Conservation (phyloP, 2,888 invertebrate genomes). For the Epistrophe eligans region DNA sequence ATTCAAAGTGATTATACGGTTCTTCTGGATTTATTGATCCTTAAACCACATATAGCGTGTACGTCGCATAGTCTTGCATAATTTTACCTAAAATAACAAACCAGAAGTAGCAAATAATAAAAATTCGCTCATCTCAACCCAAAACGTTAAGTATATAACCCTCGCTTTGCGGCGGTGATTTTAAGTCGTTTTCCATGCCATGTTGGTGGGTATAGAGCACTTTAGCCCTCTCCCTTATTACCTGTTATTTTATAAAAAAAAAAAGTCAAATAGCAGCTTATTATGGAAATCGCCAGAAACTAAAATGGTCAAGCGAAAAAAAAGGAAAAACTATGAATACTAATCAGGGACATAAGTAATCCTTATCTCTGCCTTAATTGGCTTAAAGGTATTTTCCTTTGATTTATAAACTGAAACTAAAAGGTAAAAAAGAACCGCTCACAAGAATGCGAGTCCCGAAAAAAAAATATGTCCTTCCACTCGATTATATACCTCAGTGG, state of each 20-base stretch:
- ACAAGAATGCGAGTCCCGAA: conserved; percentile 53
- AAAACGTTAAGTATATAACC: background rate
- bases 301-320: conserved; percentile 33
- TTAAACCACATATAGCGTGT: conserved; percentile 56
- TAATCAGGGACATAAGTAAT: conserved; percentile 77
- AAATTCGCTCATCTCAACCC: conserved; percentile 60
- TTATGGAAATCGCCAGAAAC: conserved; percentile 58
- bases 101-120: conserved; percentile 69
- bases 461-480: conserved; percentile 1
- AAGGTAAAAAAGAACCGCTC: conserved; percentile 58
- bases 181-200: conserved; percentile 58
- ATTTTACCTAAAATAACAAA: conserved; percentile 11
- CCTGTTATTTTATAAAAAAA: background rate
- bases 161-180: background rate
- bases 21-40: conserved; percentile 75
- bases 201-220: background rate
- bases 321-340: conserved; percentile 71
- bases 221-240: background rate
- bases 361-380: conserved; percentile 80
- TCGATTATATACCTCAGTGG: background rate
- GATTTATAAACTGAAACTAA: conserved; percentile 76
- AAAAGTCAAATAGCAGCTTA: conserved; percentile 56
- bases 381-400: conserved; percentile 77
- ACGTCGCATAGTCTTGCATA: conserved; percentile 36
- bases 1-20: conserved; percentile 74